phyloP scores from a whole-genome alignment of 2,797 vertebrate genomes.

The Morelia viridis region DNA sequence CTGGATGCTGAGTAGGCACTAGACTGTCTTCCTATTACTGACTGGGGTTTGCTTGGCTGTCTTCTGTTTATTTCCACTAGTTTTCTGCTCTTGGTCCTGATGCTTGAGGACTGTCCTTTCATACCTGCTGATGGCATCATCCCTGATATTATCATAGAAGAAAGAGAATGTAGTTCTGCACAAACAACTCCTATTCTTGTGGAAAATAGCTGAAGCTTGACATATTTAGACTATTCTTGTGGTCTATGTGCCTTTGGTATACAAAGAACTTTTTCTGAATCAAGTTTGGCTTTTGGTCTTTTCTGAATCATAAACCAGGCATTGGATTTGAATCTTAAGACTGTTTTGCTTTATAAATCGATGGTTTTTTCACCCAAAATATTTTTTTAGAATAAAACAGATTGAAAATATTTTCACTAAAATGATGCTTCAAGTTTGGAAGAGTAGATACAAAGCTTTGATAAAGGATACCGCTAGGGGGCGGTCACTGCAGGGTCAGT shows the following conservation, averaged over 20 bases:
- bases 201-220: not conserved
- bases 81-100: not conserved
- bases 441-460: too few relatives aligned
- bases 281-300: not conserved
- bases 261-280: not conserved
- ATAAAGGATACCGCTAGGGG: too few relatives aligned
- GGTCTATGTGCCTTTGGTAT: not conserved
- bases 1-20: not conserved
- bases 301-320: not conserved
- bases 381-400: too few relatives aligned
- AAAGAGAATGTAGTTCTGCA: not conserved
- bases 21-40: not conserved
- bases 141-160: not conserved
- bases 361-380: not conserved
- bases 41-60: not conserved
- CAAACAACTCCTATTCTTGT: not conserved
- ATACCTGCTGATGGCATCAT: not conserved
- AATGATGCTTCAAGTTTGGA: too few relatives aligned
- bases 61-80: not conserved
- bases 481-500: too few relatives aligned
- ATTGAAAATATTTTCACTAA: too few relatives aligned
- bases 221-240: not conserved
- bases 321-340: not conserved
- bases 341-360: not conserved
- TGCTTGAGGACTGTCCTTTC: not conserved